phyloP scores from a whole-genome alignment of 2,888 invertebrate species.

The Heliconius sara region DNA sequence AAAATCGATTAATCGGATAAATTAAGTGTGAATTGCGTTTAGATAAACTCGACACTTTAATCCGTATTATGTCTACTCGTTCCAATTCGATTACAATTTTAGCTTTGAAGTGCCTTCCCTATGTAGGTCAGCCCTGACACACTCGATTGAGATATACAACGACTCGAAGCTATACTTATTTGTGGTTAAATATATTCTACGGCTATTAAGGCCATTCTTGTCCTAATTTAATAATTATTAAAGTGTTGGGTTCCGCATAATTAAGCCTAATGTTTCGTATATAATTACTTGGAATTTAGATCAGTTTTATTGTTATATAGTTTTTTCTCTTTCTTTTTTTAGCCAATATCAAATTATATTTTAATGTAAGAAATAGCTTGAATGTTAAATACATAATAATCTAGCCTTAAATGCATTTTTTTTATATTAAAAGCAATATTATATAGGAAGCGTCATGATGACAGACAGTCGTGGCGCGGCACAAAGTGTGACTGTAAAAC shows the following conservation, averaged over 20 bases:
- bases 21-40: conserved; percentile 23
- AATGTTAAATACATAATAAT: not conserved
- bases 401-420: no score
- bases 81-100: conserved; percentile 48
- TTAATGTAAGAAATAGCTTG: not conserved
- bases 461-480: no score
- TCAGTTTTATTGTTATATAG: not conserved
- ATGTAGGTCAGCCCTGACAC: conserved; percentile 54
- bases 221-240: conserved; percentile 32
- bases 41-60: conserved; percentile 13
- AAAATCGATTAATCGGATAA: conserved; percentile 30
- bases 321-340: not conserved
- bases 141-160: conserved; percentile 37
- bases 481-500: no score
- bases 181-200: conserved; percentile 14
- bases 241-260: conserved; percentile 24
- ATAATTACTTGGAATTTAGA: conserved; percentile 15
- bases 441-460: no score
- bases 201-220: conserved; percentile 30
- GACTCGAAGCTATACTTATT: conserved; percentile 38
- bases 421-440: no score
- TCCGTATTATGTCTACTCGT: conserved; percentile 46
- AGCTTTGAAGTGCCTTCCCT: conserved; percentile 47
- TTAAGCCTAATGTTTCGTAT: conserved; percentile 28
- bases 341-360: not conserved